phyloP scores from a whole-genome alignment of 2,888 invertebrate genomes.

The Oxycera nigricornis region DNA sequence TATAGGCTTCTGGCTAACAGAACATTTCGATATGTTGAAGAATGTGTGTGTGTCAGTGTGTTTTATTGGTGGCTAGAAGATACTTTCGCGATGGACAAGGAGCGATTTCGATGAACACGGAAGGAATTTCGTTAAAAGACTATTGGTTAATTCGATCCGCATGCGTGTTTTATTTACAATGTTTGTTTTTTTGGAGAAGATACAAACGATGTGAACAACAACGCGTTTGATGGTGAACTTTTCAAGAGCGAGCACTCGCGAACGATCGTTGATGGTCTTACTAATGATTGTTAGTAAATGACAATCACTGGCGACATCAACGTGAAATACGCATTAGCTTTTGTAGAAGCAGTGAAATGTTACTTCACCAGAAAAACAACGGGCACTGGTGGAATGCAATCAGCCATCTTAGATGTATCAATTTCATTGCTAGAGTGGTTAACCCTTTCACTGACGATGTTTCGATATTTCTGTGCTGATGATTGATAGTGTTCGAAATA shows the following conservation, averaged over 20 bases:
- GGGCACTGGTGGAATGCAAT: background rate
- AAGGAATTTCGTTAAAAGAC: constrained; percentile 5
- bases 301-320: background rate
- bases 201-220: background rate
- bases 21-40: background rate
- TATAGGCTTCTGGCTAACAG: background rate
- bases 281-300: constrained; percentile 2
- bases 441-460: background rate
- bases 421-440: background rate
- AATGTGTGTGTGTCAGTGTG: constrained; percentile 1
- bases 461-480: too few relatives aligned
- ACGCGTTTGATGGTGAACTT: background rate
- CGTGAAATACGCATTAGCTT: background rate
- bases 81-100: background rate
- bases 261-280: background rate
- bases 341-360: background rate
- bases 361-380: background rate
- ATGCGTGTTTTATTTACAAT: constrained; percentile 17
- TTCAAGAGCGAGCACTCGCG: background rate
- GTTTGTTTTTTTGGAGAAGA: background rate
- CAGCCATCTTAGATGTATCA: background rate
- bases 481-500: too few relatives aligned
- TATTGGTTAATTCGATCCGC: constrained; percentile 8
- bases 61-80: too few relatives aligned
- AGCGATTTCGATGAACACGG: background rate